Conservation (phyloP, 1,140 invertebrate species). For the Meloidogyne chitwoodi region DNA sequence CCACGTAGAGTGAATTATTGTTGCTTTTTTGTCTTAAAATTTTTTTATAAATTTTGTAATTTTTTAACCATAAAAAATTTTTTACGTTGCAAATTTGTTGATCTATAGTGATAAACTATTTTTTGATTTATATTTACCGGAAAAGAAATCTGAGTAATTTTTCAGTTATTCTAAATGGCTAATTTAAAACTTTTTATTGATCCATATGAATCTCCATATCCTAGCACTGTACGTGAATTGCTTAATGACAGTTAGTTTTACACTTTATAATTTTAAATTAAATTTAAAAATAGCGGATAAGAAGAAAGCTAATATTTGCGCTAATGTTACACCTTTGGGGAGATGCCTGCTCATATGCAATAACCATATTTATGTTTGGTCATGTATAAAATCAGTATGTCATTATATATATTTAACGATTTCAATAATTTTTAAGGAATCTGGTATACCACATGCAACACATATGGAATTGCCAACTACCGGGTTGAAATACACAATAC, state of each 20-base stretch:
- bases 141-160: too few relatives aligned
- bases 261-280: background rate
- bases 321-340: slow-evolving; percentile 14
- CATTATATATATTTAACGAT: background rate
- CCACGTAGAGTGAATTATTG: too few relatives aligned
- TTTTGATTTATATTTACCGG: background rate
- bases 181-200: slow-evolving; percentile 19
- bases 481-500: slow-evolving; percentile 20
- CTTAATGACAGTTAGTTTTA: slow-evolving; percentile 14
- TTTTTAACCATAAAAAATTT: too few relatives aligned
- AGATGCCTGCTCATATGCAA: slow-evolving; percentile 22
- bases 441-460: slow-evolving; percentile 23
- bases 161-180: background rate
- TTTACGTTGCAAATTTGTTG: too few relatives aligned
- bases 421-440: slow-evolving; percentile 3
- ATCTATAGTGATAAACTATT: background rate
- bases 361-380: slow-evolving; percentile 29
- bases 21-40: too few relatives aligned
- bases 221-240: slow-evolving; percentile 25
- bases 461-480: slow-evolving; percentile 20
- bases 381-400: slow-evolving; percentile 14
- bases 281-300: slow-evolving; percentile 4
- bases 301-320: slow-evolving; percentile 7
- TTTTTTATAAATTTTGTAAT: too few relatives aligned
- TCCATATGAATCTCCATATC: slow-evolving; percentile 32